phyloP scores from a whole-genome alignment of 2,797 vertebrate genomes.

The Apodemus agrarius region DNA sequence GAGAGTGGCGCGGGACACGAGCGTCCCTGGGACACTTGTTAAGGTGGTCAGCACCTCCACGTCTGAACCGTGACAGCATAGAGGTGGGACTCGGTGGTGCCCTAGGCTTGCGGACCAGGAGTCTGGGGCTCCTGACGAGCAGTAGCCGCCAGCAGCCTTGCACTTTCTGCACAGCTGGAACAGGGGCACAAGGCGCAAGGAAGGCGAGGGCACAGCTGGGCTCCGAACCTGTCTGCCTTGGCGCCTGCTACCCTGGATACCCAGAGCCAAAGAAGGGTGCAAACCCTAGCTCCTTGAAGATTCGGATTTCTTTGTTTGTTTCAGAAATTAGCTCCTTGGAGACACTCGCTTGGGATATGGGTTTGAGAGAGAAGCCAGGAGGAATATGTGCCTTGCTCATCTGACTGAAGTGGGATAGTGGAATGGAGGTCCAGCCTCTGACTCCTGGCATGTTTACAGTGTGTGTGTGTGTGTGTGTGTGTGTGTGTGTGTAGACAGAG shows the following conservation, averaged over 20 bases:
- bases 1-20: not conserved
- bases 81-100: conserved; percentile 21
- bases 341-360: conserved; percentile 45
- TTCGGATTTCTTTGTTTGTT: conserved; percentile 83
- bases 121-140: not conserved
- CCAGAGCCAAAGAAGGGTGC: not conserved
- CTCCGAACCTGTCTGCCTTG: not conserved
- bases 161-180: conserved; percentile 67
- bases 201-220: not conserved
- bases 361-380: conserved; percentile 14
- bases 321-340: conserved; percentile 78
- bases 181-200: not conserved
- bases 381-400: conserved; percentile 32
- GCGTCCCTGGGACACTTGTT: conserved; percentile 35
- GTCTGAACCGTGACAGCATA: conserved; percentile 31
- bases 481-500: not conserved
- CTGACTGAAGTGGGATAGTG: conserved; percentile 17
- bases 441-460: not conserved
- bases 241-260: not conserved
- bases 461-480: not conserved
- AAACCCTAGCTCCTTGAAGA: conserved; percentile 10
- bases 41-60: not conserved
- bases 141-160: not conserved
- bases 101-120: not conserved
- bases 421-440: conserved; percentile 15